Percentiles rank a stretch among this genome's conserved stretches.
phyloP scores from a whole-genome alignment of 2,113 vertebrate genomes.

The human (Homo sapiens) region DNA sequence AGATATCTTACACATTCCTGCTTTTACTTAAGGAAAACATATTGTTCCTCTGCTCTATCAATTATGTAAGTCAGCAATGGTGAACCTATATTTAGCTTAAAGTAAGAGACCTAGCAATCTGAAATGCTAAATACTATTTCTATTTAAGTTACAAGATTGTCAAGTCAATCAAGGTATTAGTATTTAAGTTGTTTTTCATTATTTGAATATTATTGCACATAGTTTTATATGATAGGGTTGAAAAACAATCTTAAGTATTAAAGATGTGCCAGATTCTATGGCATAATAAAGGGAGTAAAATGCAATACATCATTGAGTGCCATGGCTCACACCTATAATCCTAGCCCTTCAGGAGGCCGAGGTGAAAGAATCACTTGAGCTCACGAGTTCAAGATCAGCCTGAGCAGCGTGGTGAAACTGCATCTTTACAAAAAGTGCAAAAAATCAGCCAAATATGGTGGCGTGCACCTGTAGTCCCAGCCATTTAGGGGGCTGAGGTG shows the following conservation, averaged over 20 bases:
- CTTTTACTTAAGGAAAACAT: neutral
- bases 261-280: neutral
- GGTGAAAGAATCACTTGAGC: no score
- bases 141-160: conserved; percentile 8
- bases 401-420: no score
- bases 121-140: conserved; percentile 38
- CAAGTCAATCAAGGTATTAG: neutral
- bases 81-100: neutral
- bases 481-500: no score
- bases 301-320: neutral
- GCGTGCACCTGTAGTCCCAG: no score
- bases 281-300: neutral
- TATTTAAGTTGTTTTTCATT: neutral
- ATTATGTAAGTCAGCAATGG: neutral
- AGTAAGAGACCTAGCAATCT: neutral
- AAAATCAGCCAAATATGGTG: no score
- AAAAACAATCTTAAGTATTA: neutral
- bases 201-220: neutral
- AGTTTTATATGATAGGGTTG: neutral
- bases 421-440: no score
- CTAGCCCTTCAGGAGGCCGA: no score
- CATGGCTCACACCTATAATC: no score
- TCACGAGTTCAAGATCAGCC: no score
- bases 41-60: neutral
- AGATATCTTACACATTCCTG: neutral